Base-by-base conservation (phyloP, 2,888 invertebrate species). In the Charanyca ferruginea region DNA sequence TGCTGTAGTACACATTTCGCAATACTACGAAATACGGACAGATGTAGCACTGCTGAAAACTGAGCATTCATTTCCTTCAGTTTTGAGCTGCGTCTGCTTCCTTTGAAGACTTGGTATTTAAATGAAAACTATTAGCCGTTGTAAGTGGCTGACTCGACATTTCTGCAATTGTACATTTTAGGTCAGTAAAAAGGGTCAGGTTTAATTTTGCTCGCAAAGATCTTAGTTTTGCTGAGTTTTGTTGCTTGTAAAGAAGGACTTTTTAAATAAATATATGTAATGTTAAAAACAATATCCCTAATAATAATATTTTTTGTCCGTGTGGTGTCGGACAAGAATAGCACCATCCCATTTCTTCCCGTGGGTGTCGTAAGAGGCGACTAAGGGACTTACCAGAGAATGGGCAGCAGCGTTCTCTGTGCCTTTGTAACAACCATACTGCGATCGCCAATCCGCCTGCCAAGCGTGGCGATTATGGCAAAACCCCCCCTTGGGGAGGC, bases 21-120 rank as follows among this genome's bases (percentile, higher is more conserved):
- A n/a, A n/a, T n/a, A n/a, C 41, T 0, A 41, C 1, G 16, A 38
- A 44, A 32, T 28, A 54, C 32, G 25, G 23, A 7, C 20, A 20
- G 35, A 47, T 11, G 32, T n/a, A 74, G 18, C n/a, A n/a, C 32
- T 32, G 7, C 11, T 44, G 47, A 55, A 48, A 57, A 23, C 44
- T 32, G 47, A 44, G 23, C 20, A 22, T 32, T 65, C 42, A 44
- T 73, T 73, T 59, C 22, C 58, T 54, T 20, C 38, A 41, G 23
- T 73, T 62, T 73, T 73, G 32, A 49, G 57, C 51, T n/a, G 42
- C 11, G 28, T 58, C 51, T 45, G 48, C 28, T 18, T 42, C 42
- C 68, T 73, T 78, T 61, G 25, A 66, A 57, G 28, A 32, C 35
- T 51, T 59, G 53, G 60, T 79, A 75, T 79, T 79, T 75, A 68